Base-by-base conservation (phyloP, 2,888 invertebrate species). In the Troilus luridus region DNA sequence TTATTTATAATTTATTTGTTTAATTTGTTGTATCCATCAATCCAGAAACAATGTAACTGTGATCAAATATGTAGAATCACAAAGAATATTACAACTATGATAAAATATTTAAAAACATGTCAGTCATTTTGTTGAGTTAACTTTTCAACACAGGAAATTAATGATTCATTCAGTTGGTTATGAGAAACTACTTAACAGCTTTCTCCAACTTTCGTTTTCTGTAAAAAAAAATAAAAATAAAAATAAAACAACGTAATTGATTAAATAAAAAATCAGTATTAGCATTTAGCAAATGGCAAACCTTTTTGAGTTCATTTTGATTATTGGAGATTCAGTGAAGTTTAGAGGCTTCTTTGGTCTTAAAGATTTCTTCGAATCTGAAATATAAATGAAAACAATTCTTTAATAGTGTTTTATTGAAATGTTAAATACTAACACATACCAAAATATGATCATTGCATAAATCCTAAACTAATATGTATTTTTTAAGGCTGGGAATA, bases 341-440 rank as follows among this genome's bases (percentile, higher is more conserved):
- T 85, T 85, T 6, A 85, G 17, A 0, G 56, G 56, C 56, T 85
- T 85, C 85, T 85, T 85, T 56, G 56, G 56, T n/a, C 85, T 85
- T 58, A 85, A 56, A 56, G 85, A n/a, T 85, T 85, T 85, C 56
- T 85, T 85, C 7, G 85, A 2, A 58, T 58, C 85, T 85, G 56
- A 21, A 81, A 81, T n/a, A 56, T 10, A 85, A 85, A 19, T 9
- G 0, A 17, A 77, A 41, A 41, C 64, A 41, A 77, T 41, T 24
- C 7, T 17, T 17, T 12, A 41, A 85, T 10, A 85, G 10, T 85
- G 11, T 56, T 85, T 56, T 85, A 11, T 11, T 60, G 11, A 12
- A 60, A 60, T 3, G 17, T 60, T 60, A 60, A 60, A 60, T n/a
- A n/a, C n/a, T n/a, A n/a, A n/a, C n/a, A n/a, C n/a, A n/a, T n/a